Percentiles rank a stretch among this genome's conserved stretches.
Conservation (phyloP, 2,797 vertebrate species). For the Delichon dasypus region DNA sequence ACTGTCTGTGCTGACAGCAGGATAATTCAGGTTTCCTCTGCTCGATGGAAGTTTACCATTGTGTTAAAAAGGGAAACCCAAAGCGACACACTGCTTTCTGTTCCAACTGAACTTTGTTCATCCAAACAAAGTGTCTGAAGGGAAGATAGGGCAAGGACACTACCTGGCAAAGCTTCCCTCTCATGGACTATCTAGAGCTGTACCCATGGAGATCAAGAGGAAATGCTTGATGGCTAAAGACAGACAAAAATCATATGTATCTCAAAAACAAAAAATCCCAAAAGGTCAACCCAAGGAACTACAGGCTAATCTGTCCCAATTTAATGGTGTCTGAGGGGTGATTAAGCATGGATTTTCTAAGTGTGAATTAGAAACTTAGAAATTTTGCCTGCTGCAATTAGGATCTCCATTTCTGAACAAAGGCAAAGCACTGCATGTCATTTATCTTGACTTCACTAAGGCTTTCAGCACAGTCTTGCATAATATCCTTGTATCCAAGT, state of each 20-base stretch:
- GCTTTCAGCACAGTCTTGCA: background rate
- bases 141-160: background rate
- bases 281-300: background rate
- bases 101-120: slow-evolving; percentile 17
- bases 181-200: background rate
- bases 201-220: background rate
- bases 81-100: background rate
- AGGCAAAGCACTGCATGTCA: background rate
- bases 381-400: background rate
- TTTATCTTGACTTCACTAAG: background rate
- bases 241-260: background rate
- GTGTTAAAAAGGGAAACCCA: background rate
- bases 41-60: background rate
- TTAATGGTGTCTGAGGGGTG: background rate
- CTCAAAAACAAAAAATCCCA: background rate
- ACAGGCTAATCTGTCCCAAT: background rate
- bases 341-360: background rate
- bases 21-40: background rate
- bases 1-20: background rate
- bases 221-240: background rate
- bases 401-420: background rate
- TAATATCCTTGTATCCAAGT: background rate
- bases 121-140: background rate
- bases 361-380: background rate
- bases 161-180: background rate